Conservation (phyloP, 2,113 vertebrate genomes). For the Girardinichthys multiradiatus region DNA sequence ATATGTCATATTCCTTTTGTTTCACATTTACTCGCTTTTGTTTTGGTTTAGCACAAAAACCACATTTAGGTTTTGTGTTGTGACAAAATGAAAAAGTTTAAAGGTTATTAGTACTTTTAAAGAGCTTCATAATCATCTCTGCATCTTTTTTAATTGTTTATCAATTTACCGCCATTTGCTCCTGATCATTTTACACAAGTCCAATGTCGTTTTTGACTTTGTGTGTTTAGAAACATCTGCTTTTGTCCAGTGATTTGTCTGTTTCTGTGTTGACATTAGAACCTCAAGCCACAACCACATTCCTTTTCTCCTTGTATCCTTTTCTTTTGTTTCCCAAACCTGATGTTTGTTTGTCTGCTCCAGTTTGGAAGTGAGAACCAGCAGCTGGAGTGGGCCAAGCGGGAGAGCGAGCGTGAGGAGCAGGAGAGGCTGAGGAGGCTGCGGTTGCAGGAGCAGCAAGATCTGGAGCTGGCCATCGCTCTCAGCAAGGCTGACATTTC, state of each 20-base stretch:
- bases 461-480: constrained; percentile 93
- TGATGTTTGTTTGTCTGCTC: constrained; percentile 23
- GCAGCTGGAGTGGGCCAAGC: constrained; percentile 95
- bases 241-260: constrained; percentile 2
- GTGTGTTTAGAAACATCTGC: constrained; percentile 5
- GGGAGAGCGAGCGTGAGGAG: constrained; percentile 91
- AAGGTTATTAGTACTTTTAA: neutral
- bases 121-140: neutral
- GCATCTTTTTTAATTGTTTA: neutral
- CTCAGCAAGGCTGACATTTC: constrained; percentile 93
- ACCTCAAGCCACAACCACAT: neutral
- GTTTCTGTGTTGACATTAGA: neutral
- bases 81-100: neutral
- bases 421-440: constrained; percentile 87
- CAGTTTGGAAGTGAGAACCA: constrained; percentile 95
- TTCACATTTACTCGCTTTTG: no score
- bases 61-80: neutral
- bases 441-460: constrained; percentile 90
- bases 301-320: neutral
- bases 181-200: constrained; percentile 14
- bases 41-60: no score
- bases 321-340: constrained; percentile 1
- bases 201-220: neutral
- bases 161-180: neutral
- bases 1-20: no score